Evolutionary conservation across 2,797 vertebrate species (phyloP).

Genomic region (Crossoptilon crossoptilon): DNA sequence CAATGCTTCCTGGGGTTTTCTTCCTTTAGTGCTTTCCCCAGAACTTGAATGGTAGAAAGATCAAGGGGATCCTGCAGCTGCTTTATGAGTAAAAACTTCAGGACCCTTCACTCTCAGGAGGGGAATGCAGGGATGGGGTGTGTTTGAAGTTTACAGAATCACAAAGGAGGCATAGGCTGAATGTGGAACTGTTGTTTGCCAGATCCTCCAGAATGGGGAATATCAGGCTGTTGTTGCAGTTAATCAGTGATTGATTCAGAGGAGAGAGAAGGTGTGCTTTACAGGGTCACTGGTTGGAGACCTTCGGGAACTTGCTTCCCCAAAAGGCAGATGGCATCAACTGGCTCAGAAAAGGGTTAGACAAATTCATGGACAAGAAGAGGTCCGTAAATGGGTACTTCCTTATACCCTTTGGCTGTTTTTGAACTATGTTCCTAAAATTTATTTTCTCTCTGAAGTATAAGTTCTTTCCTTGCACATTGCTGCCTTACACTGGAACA

Average conservation of each 20-base stretch:
- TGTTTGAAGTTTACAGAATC: constrained; percentile 33
- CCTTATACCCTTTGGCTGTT: neutral
- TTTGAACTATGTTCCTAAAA: neutral
- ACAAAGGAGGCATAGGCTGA: constrained; percentile 20
- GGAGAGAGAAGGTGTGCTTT: neutral
- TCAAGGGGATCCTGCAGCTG: constrained; percentile 40
- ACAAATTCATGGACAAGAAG: neutral
- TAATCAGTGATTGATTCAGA: neutral
- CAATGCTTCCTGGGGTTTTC: neutral
- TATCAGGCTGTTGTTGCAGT: constrained; percentile 21
- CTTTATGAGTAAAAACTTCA: constrained; percentile 18
- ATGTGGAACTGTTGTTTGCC: neutral
- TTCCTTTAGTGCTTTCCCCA: neutral
- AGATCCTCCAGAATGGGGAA: neutral
- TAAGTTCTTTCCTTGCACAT: neutral
- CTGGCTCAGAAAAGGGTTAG: neutral
- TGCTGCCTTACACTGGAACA: neutral
- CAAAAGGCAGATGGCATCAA: neutral
- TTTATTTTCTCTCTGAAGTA: neutral
- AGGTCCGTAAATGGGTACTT: neutral
- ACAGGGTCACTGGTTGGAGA: neutral
- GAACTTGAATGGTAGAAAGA: constrained; percentile 18
- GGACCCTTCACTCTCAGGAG: neutral
- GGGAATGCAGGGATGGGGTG: neutral
- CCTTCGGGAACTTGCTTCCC: neutral